These are phyloP conservation scores for Sphaeridia pumilis DNA, from an alignment of 2,888 invertebrate species.

Conservation along the genomic window DNA sequence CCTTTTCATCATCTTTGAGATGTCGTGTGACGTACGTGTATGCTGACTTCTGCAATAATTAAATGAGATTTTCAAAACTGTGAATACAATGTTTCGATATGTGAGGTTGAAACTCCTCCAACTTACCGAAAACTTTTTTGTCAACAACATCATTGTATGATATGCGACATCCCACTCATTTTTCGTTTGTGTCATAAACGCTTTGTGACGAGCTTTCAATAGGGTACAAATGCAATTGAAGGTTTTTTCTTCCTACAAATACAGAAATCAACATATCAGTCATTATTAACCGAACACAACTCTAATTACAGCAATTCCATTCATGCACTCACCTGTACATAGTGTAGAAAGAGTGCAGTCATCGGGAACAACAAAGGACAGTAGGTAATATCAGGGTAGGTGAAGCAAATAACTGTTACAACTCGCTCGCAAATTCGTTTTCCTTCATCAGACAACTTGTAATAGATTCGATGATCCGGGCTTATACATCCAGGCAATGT, in stretches of 20 bases:
- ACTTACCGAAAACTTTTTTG: conserved; percentile 94
- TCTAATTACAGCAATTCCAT: too few species aligned
- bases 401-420: conserved; percentile 77
- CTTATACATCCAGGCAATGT: conserved; percentile 89
- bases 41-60: conserved; percentile 63
- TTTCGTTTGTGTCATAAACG: conserved; percentile 93
- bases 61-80: too few species aligned
- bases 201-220: conserved; percentile 77
- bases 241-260: conserved; percentile 77
- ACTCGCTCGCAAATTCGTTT: conserved; percentile 75
- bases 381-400: conserved; percentile 91
- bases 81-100: too few species aligned
- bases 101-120: too few species aligned
- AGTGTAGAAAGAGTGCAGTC: conserved; percentile 86
- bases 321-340: conserved; percentile 44
- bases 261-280: conserved; percentile 13
- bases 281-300: background rate
- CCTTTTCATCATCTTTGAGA: conserved; percentile 58
- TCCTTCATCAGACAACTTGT: conserved; percentile 75
- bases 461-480: conserved; percentile 71
- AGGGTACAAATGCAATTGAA: conserved; percentile 87
- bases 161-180: conserved; percentile 87
- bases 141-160: conserved; percentile 90
- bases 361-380: conserved; percentile 88
- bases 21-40: conserved; percentile 70